phyloP scores from a whole-genome alignment of 2,888 invertebrate species.

The Dioctria linearis region DNA sequence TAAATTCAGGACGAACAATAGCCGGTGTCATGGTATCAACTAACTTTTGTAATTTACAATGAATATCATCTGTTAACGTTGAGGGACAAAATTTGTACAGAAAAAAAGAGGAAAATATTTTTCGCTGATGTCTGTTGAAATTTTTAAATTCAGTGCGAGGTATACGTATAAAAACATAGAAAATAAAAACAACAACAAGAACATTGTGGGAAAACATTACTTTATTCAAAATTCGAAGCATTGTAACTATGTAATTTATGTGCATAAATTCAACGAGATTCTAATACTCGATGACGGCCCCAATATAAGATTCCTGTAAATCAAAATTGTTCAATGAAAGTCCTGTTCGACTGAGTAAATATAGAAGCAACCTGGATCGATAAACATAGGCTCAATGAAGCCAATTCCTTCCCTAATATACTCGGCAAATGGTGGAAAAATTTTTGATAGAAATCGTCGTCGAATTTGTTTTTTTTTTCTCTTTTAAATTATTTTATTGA shows the following conservation, averaged over 20 bases:
- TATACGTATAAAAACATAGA: neutral
- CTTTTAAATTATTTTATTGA: constrained; percentile 37
- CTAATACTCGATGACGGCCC: constrained; percentile 8
- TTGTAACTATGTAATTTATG: constrained; percentile 11
- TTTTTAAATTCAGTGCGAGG: constrained; percentile 16
- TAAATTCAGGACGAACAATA: constrained; percentile 22
- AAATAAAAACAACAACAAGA: neutral
- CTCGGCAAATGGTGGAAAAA: constrained; percentile 42
- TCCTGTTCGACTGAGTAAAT: neutral
- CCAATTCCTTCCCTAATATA: constrained; percentile 31
- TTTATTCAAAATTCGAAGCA: too few relatives aligned
- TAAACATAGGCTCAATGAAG: constrained; percentile 47
- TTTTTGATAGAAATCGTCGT: constrained; percentile 33
- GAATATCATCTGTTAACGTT: neutral
- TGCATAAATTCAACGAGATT: constrained; percentile 38
- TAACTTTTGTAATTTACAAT: neutral
- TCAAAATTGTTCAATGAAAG: constrained; percentile 36
- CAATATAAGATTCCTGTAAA: constrained; percentile 10
- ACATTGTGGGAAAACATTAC: neutral
- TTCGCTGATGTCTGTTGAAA: neutral
- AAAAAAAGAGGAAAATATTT: neutral
- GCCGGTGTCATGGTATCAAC: neutral
- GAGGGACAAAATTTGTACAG: neutral
- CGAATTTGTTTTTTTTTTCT: neutral
- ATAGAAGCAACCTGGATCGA: constrained; percentile 9